These are phyloP conservation scores for Muntiacus muntjak DNA, from an alignment of 2,113 vertebrate genomes.

Conservation along the genomic window DNA sequence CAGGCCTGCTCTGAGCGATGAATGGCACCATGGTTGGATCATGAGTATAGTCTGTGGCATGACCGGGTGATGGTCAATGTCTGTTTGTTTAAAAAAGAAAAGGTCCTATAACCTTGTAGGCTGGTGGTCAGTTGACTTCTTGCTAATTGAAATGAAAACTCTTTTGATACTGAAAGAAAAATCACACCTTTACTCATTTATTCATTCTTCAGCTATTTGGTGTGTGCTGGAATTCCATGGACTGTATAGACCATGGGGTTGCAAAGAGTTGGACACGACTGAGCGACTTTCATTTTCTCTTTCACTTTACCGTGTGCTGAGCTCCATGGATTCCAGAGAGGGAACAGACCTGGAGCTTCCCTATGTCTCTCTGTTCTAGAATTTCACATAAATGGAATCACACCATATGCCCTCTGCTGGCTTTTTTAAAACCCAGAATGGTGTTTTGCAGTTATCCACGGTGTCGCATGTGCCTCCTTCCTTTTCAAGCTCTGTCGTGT, in stretches of 20 bases:
- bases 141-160: neutral
- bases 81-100: neutral
- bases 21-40: neutral
- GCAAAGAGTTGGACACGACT: neutral
- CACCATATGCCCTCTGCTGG: rapidly evolving
- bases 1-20: neutral
- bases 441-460: neutral
- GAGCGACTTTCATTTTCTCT: neutral
- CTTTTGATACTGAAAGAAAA: neutral
- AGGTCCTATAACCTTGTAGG: neutral
- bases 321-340: neutral
- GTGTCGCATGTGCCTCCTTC: neutral
- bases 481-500: neutral
- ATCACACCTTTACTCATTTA: neutral
- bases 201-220: neutral
- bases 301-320: neutral
- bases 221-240: neutral
- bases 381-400: neutral
- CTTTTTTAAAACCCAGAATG: rapidly evolving
- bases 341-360: neutral
- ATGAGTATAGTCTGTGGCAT: neutral
- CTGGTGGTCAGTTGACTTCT: neutral
- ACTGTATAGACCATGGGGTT: neutral
- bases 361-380: neutral
- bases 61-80: neutral